Evolutionary conservation across 2,888 invertebrate genomes (phyloP).

Genomic region (Drosophila cracens): DNA sequence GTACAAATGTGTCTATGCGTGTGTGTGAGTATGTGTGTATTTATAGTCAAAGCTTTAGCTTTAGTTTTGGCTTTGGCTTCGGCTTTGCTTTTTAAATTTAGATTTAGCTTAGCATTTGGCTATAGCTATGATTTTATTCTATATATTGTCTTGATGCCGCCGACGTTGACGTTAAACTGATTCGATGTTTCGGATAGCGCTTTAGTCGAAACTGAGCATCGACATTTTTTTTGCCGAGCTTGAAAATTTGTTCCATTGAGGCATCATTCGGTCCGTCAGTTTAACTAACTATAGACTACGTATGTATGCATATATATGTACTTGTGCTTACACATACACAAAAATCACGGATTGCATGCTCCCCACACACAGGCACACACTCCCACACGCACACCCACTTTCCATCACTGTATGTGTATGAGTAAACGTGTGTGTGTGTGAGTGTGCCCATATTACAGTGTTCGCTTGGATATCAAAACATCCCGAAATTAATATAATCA

Average conservation of each 20-base stretch:
- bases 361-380: constrained; percentile 27
- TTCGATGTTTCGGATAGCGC: constrained; percentile 76
- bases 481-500: not conserved
- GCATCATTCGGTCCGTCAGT: constrained; percentile 37
- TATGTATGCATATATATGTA: constrained; percentile 22
- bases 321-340: constrained; percentile 29
- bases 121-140: constrained; percentile 39
- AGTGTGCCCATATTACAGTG: constrained; percentile 16
- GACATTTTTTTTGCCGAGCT: constrained; percentile 56
- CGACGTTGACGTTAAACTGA: constrained; percentile 82
- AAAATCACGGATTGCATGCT: constrained; percentile 51
- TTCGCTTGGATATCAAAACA: not conserved
- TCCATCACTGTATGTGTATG: constrained; percentile 1
- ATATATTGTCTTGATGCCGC: constrained; percentile 81
- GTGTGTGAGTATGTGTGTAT: constrained; percentile 28
- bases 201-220: constrained; percentile 77
- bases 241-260: constrained; percentile 45
- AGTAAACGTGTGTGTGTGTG: not conserved
- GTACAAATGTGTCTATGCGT: constrained; percentile 13
- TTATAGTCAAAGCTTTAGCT: constrained; percentile 31
- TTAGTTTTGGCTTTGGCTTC: constrained; percentile 5
- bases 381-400: constrained; percentile 15
- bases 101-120: constrained; percentile 16
- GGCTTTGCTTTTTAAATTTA: constrained; percentile 9
- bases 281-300: constrained; percentile 16